Base-by-base conservation (phyloP, 2,888 invertebrate species). In the Acanthosepion pharaonis region DNA sequence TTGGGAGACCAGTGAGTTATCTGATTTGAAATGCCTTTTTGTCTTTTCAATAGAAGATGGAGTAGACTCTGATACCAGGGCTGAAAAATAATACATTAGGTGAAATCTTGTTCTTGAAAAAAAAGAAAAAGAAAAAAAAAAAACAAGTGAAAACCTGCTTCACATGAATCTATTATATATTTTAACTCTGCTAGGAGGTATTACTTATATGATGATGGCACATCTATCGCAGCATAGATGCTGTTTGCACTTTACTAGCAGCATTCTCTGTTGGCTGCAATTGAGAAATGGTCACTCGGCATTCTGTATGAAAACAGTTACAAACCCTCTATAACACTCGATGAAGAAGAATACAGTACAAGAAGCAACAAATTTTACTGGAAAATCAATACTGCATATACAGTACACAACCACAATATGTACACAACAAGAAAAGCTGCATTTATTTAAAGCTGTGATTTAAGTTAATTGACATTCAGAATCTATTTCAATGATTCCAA, bases 281-380 rank as follows among this genome's bases (percentile, higher is more conserved):
- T 78, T 78, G 78, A 78, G n/a, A 78, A 78, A 78, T 78, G 78
- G 78, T 78, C 78, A 78, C n/a, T 78, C 78, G 28, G 28, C 78
- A 78, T 78, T 78, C 78, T 78, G 28, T 78, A 78, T 78, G n/a
- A 78, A 78, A 78, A 78, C 78, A n/a, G 78, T 78, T 78, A 78
- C 78, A 78, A 78, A 78, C n/a, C 42, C 42, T 42, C 78, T 78
- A 78, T 78, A 78, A 78, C n/a, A 78, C n/a, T 78, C 78, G 78
- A n/a, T 78, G n/a, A 78, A 78, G n/a, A 78, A 78, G 78, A 78
- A 78, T 78, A n/a, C 78, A 78, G n/a, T 78, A 78, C 78, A 78
- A 78, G 33, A 33, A n/a, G 78, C 78, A 33, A 78, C 78, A 78
- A 78, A 33, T 33, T 78, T 78, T 78, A n/a, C 78, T 78, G 33